Evolutionary conservation across 2,113 vertebrate species (phyloP).

Genomic region (Girardinichthys multiradiatus): DNA sequence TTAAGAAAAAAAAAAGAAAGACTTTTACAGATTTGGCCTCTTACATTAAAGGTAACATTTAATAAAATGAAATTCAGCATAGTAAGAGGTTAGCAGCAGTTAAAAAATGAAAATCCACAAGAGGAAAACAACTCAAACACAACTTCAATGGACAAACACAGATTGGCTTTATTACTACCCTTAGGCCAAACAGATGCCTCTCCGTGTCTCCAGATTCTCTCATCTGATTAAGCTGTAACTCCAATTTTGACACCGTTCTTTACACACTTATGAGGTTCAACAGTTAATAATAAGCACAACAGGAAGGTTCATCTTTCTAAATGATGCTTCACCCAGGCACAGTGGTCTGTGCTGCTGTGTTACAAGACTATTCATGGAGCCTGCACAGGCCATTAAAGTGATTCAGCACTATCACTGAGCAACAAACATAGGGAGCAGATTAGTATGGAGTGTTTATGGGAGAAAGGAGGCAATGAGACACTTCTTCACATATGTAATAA

Average conservation of each 20-base stretch:
- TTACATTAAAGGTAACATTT: neutral
- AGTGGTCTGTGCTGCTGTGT: constrained; percentile 23
- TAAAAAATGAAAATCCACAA: constrained; percentile 8
- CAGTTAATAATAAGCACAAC: constrained; percentile 40
- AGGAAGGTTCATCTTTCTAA: constrained; percentile 18
- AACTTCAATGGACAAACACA: constrained; percentile 15
- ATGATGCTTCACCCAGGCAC: constrained; percentile 7
- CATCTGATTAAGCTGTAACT: constrained; percentile 33
- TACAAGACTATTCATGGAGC: constrained; percentile 21
- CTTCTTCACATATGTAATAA: neutral
- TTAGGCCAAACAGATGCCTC: constrained; percentile 45
- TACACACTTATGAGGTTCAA: constrained; percentile 12
- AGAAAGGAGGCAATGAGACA: neutral
- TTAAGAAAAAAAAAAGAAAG: neutral
- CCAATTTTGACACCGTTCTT: constrained; percentile 12
- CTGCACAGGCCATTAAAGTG: constrained; percentile 16
- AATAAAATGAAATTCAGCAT: neutral
- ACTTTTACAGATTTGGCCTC: constrained; percentile 8
- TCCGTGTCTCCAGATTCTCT: constrained; percentile 40
- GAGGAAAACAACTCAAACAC: constrained; percentile 15
- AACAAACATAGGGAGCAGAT: constrained; percentile 12
- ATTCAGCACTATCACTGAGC: constrained; percentile 35
- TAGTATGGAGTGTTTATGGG: constrained; percentile 16
- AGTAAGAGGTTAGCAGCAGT: constrained; percentile 18
- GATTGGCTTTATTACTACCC: constrained; percentile 29